Base-by-base conservation (phyloP, 2,113 vertebrate species). In the Lethenteron reissneri region DNA sequence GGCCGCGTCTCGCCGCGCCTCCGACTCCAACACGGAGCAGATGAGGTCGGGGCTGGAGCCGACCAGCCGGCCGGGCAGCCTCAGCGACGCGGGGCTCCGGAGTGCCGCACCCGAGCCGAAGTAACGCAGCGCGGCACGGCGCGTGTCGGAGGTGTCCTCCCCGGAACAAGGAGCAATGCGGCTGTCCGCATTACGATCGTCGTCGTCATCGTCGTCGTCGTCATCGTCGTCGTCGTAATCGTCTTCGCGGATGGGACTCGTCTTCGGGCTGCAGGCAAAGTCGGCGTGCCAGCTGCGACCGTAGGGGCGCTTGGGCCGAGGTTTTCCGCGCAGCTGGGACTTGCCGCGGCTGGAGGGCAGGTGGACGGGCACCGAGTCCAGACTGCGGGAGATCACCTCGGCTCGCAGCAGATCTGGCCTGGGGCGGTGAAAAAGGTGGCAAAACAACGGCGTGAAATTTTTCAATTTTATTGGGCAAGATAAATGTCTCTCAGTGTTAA, bases 331-430 rank as follows among this genome's bases (percentile, higher is more conserved):
- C 76, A 89, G 87, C 57, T 88, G 87, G 0, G 86, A 85, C 75
- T 92, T 95, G 59, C 85, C 86, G 41, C 91, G 78, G 2, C 89
- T 87, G 58, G 85, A 86, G 72, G 88, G 83, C 56, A 88, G 88
- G 0, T 90, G 88, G 2, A 88, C 91, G 1, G 88, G 83, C 72
- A 85, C 85, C 1, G 88, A 86, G 75, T 95, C 91, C 79, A 91
- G 81, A 77, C 89, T 92, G 70, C 89, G 89, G 21, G 92, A 83
- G 77, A 89, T 87, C 73, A 91, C 84, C 75, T 95, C 91, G 1
- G 90, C 90, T 79, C 91, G 91, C 70, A 95, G 81, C 68, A 96
- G 81, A 75, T 96, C 91, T 11, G 91, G 91, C 78, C 91, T 95
- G 76, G 17, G 69, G 72, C 41, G 41, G 41, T 41, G 5, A 7